Base-by-base conservation (phyloP, 2,113 vertebrate species). In the Chunga burmeisteri region DNA sequence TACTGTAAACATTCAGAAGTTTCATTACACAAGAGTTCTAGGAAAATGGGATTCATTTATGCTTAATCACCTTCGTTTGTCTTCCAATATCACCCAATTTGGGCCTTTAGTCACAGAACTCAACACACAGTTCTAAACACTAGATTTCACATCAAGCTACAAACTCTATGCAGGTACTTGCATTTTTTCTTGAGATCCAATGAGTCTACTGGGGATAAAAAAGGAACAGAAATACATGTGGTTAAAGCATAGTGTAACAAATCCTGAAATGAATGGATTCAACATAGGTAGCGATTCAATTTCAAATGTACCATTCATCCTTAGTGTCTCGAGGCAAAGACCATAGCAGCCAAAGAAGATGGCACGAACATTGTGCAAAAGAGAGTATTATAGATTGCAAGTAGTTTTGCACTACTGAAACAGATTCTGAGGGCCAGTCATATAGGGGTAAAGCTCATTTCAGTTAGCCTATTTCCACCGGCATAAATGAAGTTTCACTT, bases 171-270 rank as follows among this genome's bases (percentile, higher is more conserved):
- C 8, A 68, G 23, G 20, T 44, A n/a, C 2, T 21, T 11, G 14
- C 3, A 32, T 32, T 68, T 73, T 86, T 27, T 26, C 50, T 62
- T 71, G 42, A 53, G 13, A 16, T 75, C 4, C 27, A 70, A 3
- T 18, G 6, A 44, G 11, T 16, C 10, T 49, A 65, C 1, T 0
- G 6, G 15, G 1, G 1, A 8, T 16, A 32, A 13, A 38, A 42
- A 56, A 21, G 8, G 14, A n/a, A 72, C 7, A 63, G 9, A 80
- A 81, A 74, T 38, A 10, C 38, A 23, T 7, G 49, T 10, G 9
- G 29, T 71, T 71, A 71, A 5, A 84, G 9, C 16, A 9, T 27
- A 55, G 4, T 52, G 6, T 47, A 52, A 26, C 9, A n/a, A 88
- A 44, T 36, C 10, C 38, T 70, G 4, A 44, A 88, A 47, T n/a